A percentile compares a stretch with the other conserved stretches of the same genome.
Conservation (phyloP, 2,113 vertebrate species). For the Psophia crepitans region DNA sequence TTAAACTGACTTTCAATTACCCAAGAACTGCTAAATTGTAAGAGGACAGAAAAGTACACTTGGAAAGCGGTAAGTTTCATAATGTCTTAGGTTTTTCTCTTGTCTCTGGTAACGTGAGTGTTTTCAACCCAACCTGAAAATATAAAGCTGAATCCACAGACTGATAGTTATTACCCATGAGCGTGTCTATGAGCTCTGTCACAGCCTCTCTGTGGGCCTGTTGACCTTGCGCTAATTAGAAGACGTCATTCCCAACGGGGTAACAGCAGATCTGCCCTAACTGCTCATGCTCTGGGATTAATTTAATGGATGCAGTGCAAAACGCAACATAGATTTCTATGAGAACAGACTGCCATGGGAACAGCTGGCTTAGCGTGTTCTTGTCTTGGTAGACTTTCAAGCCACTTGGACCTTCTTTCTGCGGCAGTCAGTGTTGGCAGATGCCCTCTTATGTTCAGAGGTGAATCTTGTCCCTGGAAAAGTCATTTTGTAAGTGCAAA, state of each 20-base stretch:
- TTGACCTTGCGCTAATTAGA: background rate
- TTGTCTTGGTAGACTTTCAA: background rate
- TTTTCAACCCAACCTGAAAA: background rate
- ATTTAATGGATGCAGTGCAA: background rate
- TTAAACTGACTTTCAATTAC: background rate
- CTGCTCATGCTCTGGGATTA: background rate
- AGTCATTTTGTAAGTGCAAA: background rate
- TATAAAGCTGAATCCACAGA: background rate
- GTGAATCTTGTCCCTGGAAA: background rate
- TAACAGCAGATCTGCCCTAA: background rate
- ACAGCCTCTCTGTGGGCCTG: background rate
- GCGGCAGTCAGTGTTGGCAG: background rate
- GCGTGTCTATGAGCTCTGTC: background rate
- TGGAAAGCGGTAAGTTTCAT: background rate
- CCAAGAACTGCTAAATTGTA: background rate
- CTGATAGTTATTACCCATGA: background rate
- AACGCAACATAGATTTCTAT: rapidly evolving
- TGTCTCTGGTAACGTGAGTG: background rate
- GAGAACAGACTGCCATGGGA: background rate
- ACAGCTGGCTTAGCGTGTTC: background rate
- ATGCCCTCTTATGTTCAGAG: background rate
- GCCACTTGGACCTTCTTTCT: background rate
- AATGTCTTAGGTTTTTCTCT: background rate
- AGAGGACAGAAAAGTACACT: background rate
- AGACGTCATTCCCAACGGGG: background rate